Conservation (phyloP, 2,888 invertebrate genomes). For the Trichacis sp. region DNA sequence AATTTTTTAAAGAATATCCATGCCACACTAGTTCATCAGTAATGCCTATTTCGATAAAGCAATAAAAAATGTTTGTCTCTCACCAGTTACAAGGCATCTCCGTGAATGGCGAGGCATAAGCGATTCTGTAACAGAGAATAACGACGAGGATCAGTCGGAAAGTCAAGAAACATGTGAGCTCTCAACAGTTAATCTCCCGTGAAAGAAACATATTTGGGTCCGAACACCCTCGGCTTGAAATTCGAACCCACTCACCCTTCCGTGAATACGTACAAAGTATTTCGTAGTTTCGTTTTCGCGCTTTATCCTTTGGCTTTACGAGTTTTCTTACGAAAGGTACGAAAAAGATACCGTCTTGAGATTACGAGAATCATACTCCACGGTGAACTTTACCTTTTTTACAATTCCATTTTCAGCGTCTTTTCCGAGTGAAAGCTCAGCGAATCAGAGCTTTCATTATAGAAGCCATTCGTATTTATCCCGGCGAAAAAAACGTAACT, state of each 20-base stretch:
- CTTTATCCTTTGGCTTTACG: conserved; percentile 34
- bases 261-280: conserved; percentile 45
- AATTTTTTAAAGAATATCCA: too few species aligned
- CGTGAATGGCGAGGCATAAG: conserved; percentile 32
- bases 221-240: conserved; percentile 46
- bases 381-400: too few species aligned
- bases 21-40: too few species aligned
- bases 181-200: conserved; percentile 58
- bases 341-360: too few species aligned
- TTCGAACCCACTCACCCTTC: conserved; percentile 40
- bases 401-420: too few species aligned
- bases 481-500: too few species aligned
- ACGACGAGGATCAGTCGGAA: conserved; percentile 19
- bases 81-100: conserved; percentile 34
- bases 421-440: too few species aligned
- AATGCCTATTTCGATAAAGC: too few species aligned
- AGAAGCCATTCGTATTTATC: too few species aligned
- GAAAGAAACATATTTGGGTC: conserved; percentile 56
- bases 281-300: conserved; percentile 40
- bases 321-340: conserved; percentile 29
- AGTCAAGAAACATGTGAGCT: conserved; percentile 36
- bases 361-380: too few species aligned
- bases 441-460: too few species aligned
- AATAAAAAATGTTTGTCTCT: conserved; percentile 1
- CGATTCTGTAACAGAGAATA: conserved; percentile 40